A percentile compares a stretch with the other conserved stretches of the same genome.
Evolutionary conservation across 2,797 vertebrate species (phyloP).

Genomic region (Potorous gilbertii): DNA sequence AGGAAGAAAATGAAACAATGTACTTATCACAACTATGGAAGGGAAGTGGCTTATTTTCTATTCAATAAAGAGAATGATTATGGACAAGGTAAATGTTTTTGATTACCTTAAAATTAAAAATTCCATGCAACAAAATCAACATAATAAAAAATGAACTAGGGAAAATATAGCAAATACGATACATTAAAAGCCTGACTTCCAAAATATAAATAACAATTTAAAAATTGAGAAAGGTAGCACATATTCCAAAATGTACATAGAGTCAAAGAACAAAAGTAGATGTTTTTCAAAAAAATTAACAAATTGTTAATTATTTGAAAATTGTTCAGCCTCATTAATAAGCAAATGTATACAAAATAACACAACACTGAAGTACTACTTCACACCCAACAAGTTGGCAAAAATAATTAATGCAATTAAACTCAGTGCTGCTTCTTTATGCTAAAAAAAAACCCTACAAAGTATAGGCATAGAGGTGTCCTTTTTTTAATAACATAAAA

Average conservation of each 20-base stretch:
- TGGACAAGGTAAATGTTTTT: not conserved
- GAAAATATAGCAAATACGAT: not conserved
- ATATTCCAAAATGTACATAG: not conserved
- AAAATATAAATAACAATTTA: not conserved
- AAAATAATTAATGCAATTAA: slow-evolving; percentile 2
- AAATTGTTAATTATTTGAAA: not conserved
- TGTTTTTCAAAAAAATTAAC: slow-evolving; percentile 14
- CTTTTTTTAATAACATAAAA: not conserved
- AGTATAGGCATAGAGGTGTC: not conserved
- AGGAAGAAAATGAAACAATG: not conserved
- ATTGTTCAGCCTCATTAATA: not conserved
- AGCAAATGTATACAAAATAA: not conserved
- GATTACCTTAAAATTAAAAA: not conserved
- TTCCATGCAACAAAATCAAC: not conserved
- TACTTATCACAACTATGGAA: not conserved
- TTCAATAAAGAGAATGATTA: not conserved
- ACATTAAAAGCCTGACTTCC: not conserved
- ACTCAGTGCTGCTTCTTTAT: not conserved
- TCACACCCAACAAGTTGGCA: not conserved
- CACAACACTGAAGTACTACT: not conserved
- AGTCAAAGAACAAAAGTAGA: not conserved
- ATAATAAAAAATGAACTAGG: not conserved
- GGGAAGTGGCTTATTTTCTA: not conserved
- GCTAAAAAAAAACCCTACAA: not conserved
- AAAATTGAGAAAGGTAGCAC: not conserved